Evolutionary conservation across 2,113 vertebrate species (phyloP).

Genomic region (Odocoileus hemionus): DNA sequence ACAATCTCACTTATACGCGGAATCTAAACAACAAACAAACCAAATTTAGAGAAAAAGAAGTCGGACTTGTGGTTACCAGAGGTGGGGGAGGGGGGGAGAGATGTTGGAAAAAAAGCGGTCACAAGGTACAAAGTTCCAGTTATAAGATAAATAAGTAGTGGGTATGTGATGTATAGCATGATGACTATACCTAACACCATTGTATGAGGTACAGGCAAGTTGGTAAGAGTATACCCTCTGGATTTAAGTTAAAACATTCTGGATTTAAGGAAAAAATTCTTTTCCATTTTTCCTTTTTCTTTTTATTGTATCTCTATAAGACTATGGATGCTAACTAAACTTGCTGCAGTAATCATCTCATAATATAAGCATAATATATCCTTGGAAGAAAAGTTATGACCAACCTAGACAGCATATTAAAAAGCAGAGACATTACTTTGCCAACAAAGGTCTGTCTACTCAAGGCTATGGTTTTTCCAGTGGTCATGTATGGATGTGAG

Average conservation of each 20-base stretch:
- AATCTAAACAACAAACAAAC: background rate
- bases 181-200: background rate
- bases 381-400: background rate
- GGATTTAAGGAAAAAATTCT: background rate
- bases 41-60: background rate
- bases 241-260: background rate
- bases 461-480: background rate
- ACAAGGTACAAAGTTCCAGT: background rate
- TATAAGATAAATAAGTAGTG: background rate
- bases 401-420: background rate
- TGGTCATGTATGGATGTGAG: background rate
- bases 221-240: background rate
- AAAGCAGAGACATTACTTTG: no score
- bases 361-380: background rate
- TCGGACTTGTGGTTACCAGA: background rate
- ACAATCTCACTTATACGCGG: background rate
- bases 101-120: background rate
- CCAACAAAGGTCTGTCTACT: background rate
- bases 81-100: no score
- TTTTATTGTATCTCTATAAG: background rate
- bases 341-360: background rate
- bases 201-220: background rate
- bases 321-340: background rate
- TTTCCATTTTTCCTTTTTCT: background rate
- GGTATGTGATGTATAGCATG: fast-evolving